These are phyloP conservation scores for Caenorhabditis auriculariae DNA, from an alignment of 2,888 invertebrate genomes.

Conservation along the genomic window DNA sequence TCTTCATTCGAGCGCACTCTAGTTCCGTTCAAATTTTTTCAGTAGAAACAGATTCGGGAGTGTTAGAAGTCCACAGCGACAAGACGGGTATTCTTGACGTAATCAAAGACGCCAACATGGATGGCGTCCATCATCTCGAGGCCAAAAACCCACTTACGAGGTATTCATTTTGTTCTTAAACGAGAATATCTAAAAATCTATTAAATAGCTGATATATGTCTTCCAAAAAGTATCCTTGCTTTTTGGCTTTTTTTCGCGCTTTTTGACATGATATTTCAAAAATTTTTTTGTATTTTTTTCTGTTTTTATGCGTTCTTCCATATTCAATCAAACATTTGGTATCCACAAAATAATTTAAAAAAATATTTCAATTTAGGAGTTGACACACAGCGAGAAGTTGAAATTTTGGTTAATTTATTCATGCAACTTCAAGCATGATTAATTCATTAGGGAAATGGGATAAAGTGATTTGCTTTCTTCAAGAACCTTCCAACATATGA, in stretches of 20 bases:
- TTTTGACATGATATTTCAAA: no score
- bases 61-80: constrained; percentile 19
- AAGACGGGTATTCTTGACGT: constrained; percentile 42
- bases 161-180: no score
- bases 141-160: constrained; percentile 38
- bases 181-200: no score
- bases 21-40: neutral
- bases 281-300: neutral
- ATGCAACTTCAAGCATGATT: neutral
- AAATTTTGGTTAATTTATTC: no score
- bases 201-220: no score
- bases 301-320: neutral
- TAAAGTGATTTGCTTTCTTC: neutral
- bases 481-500: neutral
- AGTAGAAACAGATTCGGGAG: constrained; percentile 25
- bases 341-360: no score
- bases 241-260: no score
- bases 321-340: no score
- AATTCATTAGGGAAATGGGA: neutral
- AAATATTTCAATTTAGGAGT: no score
- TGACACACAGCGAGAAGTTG: no score
- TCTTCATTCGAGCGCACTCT: neutral
- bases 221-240: no score
- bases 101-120: constrained; percentile 59
- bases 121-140: constrained; percentile 57